Evolutionary conservation across 1,140 invertebrate genomes (phyloP), one percentile per base, ranked within the genome.

Genomic region (Meloidogyne exigua): DNA sequence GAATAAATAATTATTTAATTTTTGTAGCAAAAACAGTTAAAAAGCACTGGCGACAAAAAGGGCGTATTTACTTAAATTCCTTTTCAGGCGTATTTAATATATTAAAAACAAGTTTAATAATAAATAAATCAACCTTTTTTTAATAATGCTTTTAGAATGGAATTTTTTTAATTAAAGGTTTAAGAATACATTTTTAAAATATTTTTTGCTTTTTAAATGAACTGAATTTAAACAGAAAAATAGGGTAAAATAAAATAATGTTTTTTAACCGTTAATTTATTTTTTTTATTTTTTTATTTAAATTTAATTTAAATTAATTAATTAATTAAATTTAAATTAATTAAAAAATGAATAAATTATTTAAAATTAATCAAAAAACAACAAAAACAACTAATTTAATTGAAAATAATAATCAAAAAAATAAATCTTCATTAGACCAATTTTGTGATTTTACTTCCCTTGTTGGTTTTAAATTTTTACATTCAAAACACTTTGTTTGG

Each of bases 361-460:
- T 32, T 32, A 32, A 68, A 68, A 68, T 2, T 23, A 68, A n/a
- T 67, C n/a, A n/a, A n/a, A 68, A 67, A 15, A 4, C 3, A 68
- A 26, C 0, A 26, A 26, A 11, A 32, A 68, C 23, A 42, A 21
- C 7, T n/a, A n/a, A n/a, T n/a, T n/a, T n/a, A n/a, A 26, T 7
- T 44, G 0, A 68, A 68, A 68, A 68, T 13, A 42, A 44, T 32
- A 26, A 26, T 36, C 26, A 21, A 23, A 49, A 39, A 44, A 15
- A 36, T 36, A 76, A 76, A 78, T 76, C 76, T 7, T 70, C 68
- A 72, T 81, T 42, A 68, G 80, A 81, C 39, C 80, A 81, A n/a
- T 81, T 81, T 64, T 83, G 77, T 21, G 80, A 81, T 66, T 82
- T 75, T 73, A 82, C 82, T 21, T 82, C 81, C 12, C 64, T 82